Base-by-base conservation (phyloP, 2,888 invertebrate species). In the Cryptocephalus moraei region DNA sequence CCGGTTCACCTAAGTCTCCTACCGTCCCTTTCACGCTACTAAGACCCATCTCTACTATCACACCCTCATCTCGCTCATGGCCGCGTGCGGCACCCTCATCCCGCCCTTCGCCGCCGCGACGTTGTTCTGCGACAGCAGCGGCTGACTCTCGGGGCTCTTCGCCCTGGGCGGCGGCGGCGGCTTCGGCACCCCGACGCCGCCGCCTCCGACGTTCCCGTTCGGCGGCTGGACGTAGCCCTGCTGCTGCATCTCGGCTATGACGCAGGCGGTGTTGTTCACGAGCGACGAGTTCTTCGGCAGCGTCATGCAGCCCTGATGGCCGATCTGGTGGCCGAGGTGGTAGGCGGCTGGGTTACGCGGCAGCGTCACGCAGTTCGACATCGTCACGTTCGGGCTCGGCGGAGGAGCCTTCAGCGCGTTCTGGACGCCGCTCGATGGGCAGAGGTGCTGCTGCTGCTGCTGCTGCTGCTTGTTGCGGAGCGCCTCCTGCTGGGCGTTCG, bases 61-160 rank as follows among this genome's bases (percentile, higher is more conserved):
- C 82, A 90, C 90, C 72, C 89, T 77, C 89, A 90, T 90, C 75
- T 90, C 90, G 69, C 86, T 87, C 73, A 89, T 88, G 52, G 87
- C 86, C 56, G 88, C 88, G 68, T 87, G 85, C 44, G 86, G 86
- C 68, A 86, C 80, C 67, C 77, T 76, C 63, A 80, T 75, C 50
- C 75, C 73, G 49, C 77, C 76, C 48, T 72, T 72, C 32, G 64
- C 62, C 47, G 68, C 68, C 34, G 52, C 57, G 47, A 66, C 58
- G 47, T 66, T 66, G 70, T 74, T 62, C 45, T 64, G 64, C 32
- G 68, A 64, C 43, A 78, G 66, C 47, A 78, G 66, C 6, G 77
- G 77, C 58, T 77, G 78, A 46, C 73, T 75, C 59, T 78, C 76
- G 8, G 77, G 76, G 56, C 76, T 76, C 60, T 75, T 76, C 9